A percentile compares a stretch with the other conserved stretches of the same genome.
These are phyloP conservation scores for Melolontha melolontha DNA, from an alignment of 2,888 invertebrate genomes.

Conservation along the genomic window DNA sequence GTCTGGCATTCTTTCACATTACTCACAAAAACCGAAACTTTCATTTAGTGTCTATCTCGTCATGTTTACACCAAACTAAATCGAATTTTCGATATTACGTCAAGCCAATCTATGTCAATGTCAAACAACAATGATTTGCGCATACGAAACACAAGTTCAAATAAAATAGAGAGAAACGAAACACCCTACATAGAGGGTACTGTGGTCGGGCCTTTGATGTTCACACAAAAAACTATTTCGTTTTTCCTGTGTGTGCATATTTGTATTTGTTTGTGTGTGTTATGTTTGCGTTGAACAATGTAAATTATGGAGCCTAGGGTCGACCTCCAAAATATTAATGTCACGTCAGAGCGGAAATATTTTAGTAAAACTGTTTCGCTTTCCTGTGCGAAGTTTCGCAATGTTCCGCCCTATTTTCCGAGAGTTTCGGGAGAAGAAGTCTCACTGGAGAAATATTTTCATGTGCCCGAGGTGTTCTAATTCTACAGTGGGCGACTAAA, in stretches of 20 bases:
- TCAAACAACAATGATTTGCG: too few species aligned
- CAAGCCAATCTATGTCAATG: too few species aligned
- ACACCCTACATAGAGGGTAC: too few species aligned
- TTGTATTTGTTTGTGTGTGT: slow-evolving; percentile 18
- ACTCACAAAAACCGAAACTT: too few species aligned
- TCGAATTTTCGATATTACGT: too few species aligned
- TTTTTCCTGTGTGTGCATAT: neutral
- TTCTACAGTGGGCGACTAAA: slow-evolving; percentile 5
- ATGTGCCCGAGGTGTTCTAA: slow-evolving; percentile 1
- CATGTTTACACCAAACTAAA: too few species aligned
- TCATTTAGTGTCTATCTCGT: too few species aligned
- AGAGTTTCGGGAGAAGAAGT: neutral
- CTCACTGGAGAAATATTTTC: slow-evolving; percentile 3
- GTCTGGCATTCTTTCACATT: too few species aligned
- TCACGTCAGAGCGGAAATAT: slow-evolving; percentile 46
- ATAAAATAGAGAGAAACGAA: too few species aligned
- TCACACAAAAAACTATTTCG: slow-evolving; percentile 12
- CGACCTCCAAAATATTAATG: slow-evolving; percentile 42
- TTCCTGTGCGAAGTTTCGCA: slow-evolving; percentile 27
- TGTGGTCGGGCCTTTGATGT: slow-evolving; percentile 6
- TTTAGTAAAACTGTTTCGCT: slow-evolving; percentile 47
- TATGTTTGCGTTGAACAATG: neutral
- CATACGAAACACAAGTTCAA: too few species aligned
- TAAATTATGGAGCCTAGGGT: slow-evolving; percentile 30
- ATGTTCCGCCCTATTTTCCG: slow-evolving; percentile 8